These are phyloP conservation scores for Steromphala cineraria DNA, from an alignment of 2,888 invertebrate species.

Conservation along the genomic window DNA sequence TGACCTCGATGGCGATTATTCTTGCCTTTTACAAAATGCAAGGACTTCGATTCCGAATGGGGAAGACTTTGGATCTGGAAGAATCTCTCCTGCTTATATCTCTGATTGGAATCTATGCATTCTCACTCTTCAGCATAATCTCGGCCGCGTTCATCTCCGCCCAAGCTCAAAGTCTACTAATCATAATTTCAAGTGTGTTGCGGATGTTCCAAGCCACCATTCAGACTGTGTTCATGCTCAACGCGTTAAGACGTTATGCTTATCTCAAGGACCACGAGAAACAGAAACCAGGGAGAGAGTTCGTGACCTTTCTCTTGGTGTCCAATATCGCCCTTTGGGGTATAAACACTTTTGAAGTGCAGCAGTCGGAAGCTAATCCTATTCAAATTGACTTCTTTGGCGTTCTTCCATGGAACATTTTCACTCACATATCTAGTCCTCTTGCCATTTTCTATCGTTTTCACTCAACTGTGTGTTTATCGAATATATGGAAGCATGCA, in stretches of 20 bases:
- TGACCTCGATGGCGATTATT: constrained; percentile 90
- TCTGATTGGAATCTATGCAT: constrained; percentile 92
- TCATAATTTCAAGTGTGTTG: constrained; percentile 91
- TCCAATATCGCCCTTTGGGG: constrained; percentile 98
- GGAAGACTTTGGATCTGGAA: constrained; percentile 53
- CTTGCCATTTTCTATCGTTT: constrained; percentile 97
- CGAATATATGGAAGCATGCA: constrained; percentile 96
- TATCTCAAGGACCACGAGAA: constrained; percentile 93
- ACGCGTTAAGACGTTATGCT: constrained; percentile 91
- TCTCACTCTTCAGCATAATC: constrained; percentile 94
- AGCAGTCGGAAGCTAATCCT: constrained; percentile 94
- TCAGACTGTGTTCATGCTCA: constrained; percentile 93
- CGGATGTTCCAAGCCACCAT: constrained; percentile 94
- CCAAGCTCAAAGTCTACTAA: constrained; percentile 88
- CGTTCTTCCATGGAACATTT: constrained; percentile 92
- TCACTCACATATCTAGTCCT: constrained; percentile 93
- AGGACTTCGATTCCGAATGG: constrained; percentile 68
- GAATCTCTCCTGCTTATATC: constrained; percentile 87
- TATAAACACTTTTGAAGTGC: constrained; percentile 90
- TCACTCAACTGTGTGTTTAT: constrained; percentile 93
- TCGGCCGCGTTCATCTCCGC: constrained; percentile 88
- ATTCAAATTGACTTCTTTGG: constrained; percentile 95
- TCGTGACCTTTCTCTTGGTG: constrained; percentile 95
- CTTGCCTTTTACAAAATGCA: constrained; percentile 89
- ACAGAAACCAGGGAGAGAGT: constrained; percentile 95